phyloP scores from a whole-genome alignment of 1,140 invertebrate species.

The Pinna nobilis region DNA sequence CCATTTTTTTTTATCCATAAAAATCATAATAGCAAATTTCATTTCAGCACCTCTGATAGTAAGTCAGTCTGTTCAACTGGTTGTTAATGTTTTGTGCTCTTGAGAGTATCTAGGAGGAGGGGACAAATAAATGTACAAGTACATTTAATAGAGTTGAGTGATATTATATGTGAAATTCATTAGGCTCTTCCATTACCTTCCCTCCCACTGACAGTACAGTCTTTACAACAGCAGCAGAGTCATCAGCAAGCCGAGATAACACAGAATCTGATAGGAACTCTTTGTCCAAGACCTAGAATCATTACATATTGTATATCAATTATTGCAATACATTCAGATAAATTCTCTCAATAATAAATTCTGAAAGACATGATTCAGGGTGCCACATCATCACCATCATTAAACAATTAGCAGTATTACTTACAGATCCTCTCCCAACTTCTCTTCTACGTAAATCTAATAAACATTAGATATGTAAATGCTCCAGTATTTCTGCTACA shows the following conservation, averaged over 20 bases:
- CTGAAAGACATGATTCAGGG: no score
- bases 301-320: no score
- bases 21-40: neutral
- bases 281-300: conserved; percentile 55
- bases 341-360: no score
- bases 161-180: no score
- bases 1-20: no score
- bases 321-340: no score
- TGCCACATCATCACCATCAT: no score
- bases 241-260: conserved; percentile 58
- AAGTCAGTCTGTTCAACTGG: neutral
- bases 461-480: no score
- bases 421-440: no score
- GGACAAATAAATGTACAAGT: neutral
- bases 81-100: neutral
- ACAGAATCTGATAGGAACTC: conserved; percentile 55
- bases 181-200: conserved; percentile 47
- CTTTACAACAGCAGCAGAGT: conserved; percentile 54
- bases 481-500: no score
- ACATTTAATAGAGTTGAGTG: neutral
- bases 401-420: no score
- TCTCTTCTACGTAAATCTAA: no score
- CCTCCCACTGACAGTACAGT: conserved; percentile 48
- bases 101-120: neutral
- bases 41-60: neutral